Conservation (phyloP, 2,797 vertebrate species). For the Cossypha caffra region DNA sequence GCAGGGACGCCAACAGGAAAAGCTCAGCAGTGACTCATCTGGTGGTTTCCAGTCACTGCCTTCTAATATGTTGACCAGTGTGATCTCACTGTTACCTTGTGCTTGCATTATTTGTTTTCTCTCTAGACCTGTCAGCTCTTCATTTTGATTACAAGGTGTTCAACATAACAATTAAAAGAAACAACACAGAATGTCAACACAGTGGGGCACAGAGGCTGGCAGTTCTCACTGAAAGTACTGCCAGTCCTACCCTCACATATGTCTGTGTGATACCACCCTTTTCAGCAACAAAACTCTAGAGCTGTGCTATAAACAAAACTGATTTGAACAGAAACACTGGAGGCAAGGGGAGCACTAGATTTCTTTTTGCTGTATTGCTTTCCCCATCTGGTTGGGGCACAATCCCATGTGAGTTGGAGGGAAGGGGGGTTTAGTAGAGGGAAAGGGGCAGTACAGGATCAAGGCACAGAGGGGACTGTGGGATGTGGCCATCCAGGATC, state of each 20-base stretch:
- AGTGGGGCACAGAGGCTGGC: neutral
- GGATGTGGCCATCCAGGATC: neutral
- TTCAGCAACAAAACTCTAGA: neutral
- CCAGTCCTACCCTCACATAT: neutral
- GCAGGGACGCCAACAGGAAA: neutral
- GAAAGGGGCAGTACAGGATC: neutral
- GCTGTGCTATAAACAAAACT: neutral
- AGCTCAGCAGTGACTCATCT: constrained; percentile 27
- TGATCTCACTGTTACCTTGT: constrained; percentile 33
- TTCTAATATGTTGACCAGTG: neutral
- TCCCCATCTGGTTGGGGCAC: neutral
- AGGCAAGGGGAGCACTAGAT: neutral
- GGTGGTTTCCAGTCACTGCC: constrained; percentile 7
- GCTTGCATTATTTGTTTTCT: constrained; percentile 5
- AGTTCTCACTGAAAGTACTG: neutral
- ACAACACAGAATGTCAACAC: neutral
- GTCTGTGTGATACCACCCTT: neutral
- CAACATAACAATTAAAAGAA: neutral
- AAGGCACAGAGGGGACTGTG: neutral
- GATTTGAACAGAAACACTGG: neutral
- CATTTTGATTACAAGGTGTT: neutral
- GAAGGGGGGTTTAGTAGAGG: neutral
- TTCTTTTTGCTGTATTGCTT: neutral
- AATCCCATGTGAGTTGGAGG: neutral
- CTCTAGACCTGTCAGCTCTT: neutral